Evolutionary conservation across 2,113 vertebrate species (phyloP).

Genomic region (Myanophis thanlyinensis): DNA sequence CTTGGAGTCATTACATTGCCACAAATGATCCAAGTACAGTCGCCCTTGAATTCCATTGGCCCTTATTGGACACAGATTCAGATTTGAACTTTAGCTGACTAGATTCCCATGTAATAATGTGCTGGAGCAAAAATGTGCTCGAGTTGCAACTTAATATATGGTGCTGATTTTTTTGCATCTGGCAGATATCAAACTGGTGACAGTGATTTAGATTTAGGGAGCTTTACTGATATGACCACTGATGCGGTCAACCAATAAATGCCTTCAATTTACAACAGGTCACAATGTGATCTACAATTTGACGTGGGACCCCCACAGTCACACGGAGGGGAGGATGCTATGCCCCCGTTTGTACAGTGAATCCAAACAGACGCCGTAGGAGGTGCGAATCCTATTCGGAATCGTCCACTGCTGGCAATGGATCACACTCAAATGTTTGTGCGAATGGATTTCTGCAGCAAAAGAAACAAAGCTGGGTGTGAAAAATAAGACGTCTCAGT

Average conservation of each 20-base stretch:
- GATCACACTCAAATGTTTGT: not conserved
- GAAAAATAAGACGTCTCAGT: not conserved
- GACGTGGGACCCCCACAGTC: not conserved
- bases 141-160: no score
- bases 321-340: not conserved
- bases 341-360: not conserved
- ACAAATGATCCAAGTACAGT: no score
- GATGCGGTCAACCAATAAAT: not conserved
- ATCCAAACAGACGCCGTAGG: not conserved
- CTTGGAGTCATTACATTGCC: no score
- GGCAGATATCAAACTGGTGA: not conserved
- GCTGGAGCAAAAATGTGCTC: no score
- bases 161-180: no score
- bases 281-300: not conserved
- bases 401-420: not conserved
- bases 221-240: no score
- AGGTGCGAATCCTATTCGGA: not conserved
- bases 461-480: not conserved
- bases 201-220: not conserved
- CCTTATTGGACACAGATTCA: no score
- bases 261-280: no score
- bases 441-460: not conserved
- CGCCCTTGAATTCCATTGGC: no score
- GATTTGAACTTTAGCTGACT: no score
- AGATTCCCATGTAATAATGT: no score